Conservation (phyloP, 1,140 invertebrate genomes). For the Phymastichus coffea region DNA sequence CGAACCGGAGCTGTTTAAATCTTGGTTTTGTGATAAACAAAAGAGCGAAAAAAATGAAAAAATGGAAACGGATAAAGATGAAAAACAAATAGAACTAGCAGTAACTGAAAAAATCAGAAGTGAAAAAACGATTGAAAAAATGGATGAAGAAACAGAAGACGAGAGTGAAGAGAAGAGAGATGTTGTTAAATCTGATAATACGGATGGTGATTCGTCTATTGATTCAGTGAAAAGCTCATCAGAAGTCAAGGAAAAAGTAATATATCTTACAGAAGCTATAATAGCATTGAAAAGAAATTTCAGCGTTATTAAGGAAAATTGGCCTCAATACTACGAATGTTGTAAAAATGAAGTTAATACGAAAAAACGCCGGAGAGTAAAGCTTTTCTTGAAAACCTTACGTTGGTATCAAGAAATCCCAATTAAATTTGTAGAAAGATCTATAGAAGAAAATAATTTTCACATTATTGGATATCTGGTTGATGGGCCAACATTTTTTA, state of each 20-base stretch:
- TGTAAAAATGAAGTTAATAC: not conserved
- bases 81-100: not conserved
- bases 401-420: conserved; percentile 47
- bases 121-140: too few species aligned
- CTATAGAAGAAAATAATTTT: conserved; percentile 20
- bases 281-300: conserved; percentile 33
- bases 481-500: conserved; percentile 4
- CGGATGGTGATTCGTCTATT: not conserved
- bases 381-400: conserved; percentile 31
- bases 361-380: not conserved
- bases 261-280: conserved; percentile 19
- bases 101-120: not conserved
- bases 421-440: conserved; percentile 33
- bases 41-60: too few species aligned
- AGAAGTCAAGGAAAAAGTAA: conserved; percentile 6
- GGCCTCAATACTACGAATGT: conserved; percentile 31
- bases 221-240: not conserved
- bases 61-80: not conserved
- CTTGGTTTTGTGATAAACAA: conserved; percentile 2
- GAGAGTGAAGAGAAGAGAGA: not conserved
- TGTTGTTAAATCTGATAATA: not conserved
- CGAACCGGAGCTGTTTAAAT: conserved; percentile 29
- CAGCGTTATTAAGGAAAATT: conserved; percentile 30
- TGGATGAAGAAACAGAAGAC: too few species aligned
- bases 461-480: conserved; percentile 15